Percentiles rank a stretch among this genome's conserved stretches.
These are phyloP conservation scores for Chelonus formosanus DNA, from an alignment of 2,888 invertebrate species.

Conservation along the genomic window DNA sequence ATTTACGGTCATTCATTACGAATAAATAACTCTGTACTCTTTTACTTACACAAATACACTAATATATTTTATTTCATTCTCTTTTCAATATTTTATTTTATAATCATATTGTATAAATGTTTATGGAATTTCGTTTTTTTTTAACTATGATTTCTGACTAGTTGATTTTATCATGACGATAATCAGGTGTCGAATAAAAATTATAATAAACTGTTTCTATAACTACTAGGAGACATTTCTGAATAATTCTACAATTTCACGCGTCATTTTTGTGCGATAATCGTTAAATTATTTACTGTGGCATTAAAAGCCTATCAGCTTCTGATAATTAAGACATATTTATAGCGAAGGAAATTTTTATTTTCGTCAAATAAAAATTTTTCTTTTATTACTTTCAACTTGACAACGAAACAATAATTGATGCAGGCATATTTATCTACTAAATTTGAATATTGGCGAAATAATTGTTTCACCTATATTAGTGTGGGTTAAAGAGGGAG, in stretches of 20 bases:
- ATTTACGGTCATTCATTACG: constrained; percentile 45
- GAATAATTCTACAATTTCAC: constrained; percentile 21
- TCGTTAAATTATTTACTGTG: background rate
- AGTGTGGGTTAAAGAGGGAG: too few relatives aligned
- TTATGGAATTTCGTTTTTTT: background rate
- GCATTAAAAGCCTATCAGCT: background rate
- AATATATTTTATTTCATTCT: constrained; percentile 6
- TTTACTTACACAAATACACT: constrained; percentile 8
- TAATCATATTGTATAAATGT: background rate
- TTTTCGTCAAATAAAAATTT: too few relatives aligned
- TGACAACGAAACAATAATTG: too few relatives aligned
- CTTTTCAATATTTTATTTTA: background rate
- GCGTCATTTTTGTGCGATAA: constrained; percentile 4
- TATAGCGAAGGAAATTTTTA: too few relatives aligned
- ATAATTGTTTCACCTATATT: too few relatives aligned
- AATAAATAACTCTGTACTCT: constrained; percentile 37
- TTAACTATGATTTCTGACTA: constrained; percentile 10
- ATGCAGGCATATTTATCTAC: too few relatives aligned
- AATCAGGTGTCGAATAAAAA: constrained; percentile 25
- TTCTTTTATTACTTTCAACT: too few relatives aligned
- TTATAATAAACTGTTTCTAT: background rate
- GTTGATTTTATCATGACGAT: constrained; percentile 17
- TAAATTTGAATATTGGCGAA: too few relatives aligned
- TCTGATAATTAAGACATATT: background rate
- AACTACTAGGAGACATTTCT: background rate